phyloP scores from a whole-genome alignment of 2,888 invertebrate species.

The Phyllotreta striolata region DNA sequence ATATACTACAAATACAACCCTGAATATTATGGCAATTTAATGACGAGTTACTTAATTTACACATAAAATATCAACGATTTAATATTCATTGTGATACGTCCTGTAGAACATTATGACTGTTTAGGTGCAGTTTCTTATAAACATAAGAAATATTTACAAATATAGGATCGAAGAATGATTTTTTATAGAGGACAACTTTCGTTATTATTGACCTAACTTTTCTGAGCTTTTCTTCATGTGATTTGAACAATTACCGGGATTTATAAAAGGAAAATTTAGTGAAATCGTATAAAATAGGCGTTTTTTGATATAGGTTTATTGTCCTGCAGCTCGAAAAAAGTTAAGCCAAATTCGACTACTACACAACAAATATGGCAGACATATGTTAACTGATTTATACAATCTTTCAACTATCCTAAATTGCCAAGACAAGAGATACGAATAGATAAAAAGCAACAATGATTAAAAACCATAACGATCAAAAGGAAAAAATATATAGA shows the following conservation, averaged over 20 bases:
- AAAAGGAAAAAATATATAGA: slow-evolving; percentile 33
- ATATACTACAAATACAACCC: slow-evolving; percentile 7
- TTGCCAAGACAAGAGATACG: slow-evolving; percentile 29
- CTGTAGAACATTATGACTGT: slow-evolving; percentile 22
- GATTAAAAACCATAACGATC: slow-evolving; percentile 19
- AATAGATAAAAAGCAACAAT: slow-evolving; percentile 23
- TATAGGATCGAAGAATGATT: slow-evolving; percentile 29
- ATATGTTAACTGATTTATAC: slow-evolving; percentile 10
- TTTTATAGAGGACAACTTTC: slow-evolving; percentile 21
- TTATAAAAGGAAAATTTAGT: too few relatives aligned
- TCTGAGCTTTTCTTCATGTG: slow-evolving; percentile 8
- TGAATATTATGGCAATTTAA: slow-evolving; percentile 17
- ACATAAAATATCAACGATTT: slow-evolving; percentile 9
- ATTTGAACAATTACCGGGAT: not conserved
- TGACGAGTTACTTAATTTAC: slow-evolving; percentile 1
- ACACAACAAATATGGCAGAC: slow-evolving; percentile 27
- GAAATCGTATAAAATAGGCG: not conserved
- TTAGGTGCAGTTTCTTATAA: slow-evolving; percentile 44
- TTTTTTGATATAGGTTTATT: not conserved
- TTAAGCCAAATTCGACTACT: slow-evolving; percentile 20
- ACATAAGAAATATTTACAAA: slow-evolving; percentile 44
- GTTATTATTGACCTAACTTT: slow-evolving; percentile 21
- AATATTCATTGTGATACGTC: slow-evolving; percentile 34
- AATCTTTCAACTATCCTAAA: slow-evolving; percentile 29
- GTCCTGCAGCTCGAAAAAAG: slow-evolving; percentile 18